Evolutionary conservation across 1,140 invertebrate species (phyloP).

Genomic region (Trinorchestia longiramus): DNA sequence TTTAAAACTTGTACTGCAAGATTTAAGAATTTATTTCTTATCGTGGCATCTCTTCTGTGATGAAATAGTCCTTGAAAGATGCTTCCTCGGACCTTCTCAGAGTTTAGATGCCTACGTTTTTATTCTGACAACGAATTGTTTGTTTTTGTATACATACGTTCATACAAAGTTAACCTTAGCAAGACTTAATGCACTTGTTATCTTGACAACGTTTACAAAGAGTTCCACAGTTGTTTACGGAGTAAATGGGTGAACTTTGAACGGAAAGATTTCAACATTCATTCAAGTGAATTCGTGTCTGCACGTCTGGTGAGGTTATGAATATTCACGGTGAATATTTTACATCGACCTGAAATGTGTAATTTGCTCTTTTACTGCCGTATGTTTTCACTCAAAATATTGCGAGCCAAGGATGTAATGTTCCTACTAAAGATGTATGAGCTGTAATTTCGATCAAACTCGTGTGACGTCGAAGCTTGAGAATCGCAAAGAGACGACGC

Average conservation of each 20-base stretch:
- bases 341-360: neutral
- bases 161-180: neutral
- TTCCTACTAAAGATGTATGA: neutral
- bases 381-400: neutral
- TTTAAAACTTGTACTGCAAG: neutral
- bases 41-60: neutral
- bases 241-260: neutral
- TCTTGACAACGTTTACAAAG: neutral
- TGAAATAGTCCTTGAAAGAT: neutral
- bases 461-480: neutral
- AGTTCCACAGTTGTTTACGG: neutral
- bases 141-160: neutral
- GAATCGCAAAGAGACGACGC: neutral
- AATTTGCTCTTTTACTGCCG: neutral
- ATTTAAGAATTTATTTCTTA: neutral
- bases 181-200: neutral
- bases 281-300: neutral
- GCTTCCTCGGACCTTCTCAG: neutral
- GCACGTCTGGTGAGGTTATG: neutral
- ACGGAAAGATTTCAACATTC: neutral
- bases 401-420: neutral
- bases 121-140: neutral
- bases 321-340: neutral
- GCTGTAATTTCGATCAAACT: neutral
- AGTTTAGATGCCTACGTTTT: neutral